These are phyloP conservation scores for Heliconius charithonia DNA, from an alignment of 2,888 invertebrate genomes.

Conservation along the genomic window DNA sequence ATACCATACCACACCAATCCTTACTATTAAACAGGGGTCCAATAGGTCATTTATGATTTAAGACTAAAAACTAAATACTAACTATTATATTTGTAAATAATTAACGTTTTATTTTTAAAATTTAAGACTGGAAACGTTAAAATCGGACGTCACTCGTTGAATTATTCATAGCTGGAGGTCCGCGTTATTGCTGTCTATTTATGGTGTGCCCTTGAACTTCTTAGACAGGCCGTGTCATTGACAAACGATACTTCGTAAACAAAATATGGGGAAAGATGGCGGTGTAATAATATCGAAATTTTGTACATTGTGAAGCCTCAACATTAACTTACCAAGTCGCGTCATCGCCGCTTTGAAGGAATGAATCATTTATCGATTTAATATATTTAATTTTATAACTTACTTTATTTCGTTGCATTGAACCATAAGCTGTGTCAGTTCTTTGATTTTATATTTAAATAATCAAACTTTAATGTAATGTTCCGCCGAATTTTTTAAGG, in stretches of 20 bases:
- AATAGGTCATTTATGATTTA: too few relatives aligned
- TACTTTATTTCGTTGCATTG: not conserved
- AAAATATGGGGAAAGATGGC: constrained; percentile 33
- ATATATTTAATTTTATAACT: not conserved
- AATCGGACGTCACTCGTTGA: constrained; percentile 34
- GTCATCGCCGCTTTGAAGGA: constrained; percentile 25
- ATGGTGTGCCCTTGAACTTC: constrained; percentile 40
- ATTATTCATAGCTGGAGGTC: constrained; percentile 40
- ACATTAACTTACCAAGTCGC: constrained; percentile 33
- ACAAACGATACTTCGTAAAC: constrained; percentile 44
- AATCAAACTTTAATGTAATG: not conserved
- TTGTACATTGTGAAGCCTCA: constrained; percentile 31
- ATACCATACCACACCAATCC: too few relatives aligned
- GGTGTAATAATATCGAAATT: constrained; percentile 34
- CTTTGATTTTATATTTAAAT: not conserved
- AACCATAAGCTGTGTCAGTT: not conserved
- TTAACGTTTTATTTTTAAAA: constrained; percentile 7
- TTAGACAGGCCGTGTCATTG: constrained; percentile 42
- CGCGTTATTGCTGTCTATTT: constrained; percentile 33
- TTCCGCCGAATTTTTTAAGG: too few relatives aligned
- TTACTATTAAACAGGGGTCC: too few relatives aligned
- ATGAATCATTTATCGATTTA: not conserved
- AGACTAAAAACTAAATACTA: not conserved
- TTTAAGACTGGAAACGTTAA: constrained; percentile 24
- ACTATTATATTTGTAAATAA: not conserved